Evolutionary conservation across 2,888 invertebrate genomes (phyloP), one percentile per base, ranked within the genome.

Genomic region (Erebia palarica): DNA sequence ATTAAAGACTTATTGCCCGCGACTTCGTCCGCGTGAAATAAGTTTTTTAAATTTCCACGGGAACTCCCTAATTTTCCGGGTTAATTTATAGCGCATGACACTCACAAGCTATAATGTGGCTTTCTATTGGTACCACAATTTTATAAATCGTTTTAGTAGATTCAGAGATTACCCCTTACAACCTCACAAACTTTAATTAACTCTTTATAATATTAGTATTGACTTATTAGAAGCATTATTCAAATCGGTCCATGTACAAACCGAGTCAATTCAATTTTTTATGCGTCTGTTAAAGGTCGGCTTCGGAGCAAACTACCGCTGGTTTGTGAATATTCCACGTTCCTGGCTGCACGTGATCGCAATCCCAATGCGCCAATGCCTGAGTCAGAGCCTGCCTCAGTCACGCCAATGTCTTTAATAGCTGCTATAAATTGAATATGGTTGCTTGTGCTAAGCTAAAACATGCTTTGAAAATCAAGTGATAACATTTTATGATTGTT

Each of bases 331-430:
- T 87, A 87, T 87, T 86, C 86, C 81, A 81, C 75, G 81, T 84
- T 78, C 77, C 76, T 79, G 79, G 73, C 60, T 67, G 68, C 68
- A 81, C 80, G 81, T 81, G 81, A 76, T 70, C 67, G 51, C 75
- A 73, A 75, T 80, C 63, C 72, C 57, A 76, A 79, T 71, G 70
- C 59, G 70, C 58, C 72, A 67, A 72, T 73, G 75, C 83, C 81
- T 78, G 84, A 85, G 87, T n/a, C n/a, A n/a, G n/a, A n/a, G n/a
- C n/a, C n/a, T n/a, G n/a, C n/a, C n/a, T n/a, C n/a, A n/a, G n/a
- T n/a, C n/a, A n/a, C n/a, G n/a, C n/a, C 87, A 84, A 84, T 86
- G 89, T 88, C 88, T 87, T 88, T 89, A 88, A 89, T 87, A 86
- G 87, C 79, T 75, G 75, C 80, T 82, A 88, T 89, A 87, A 89